Evolutionary conservation across 2,113 vertebrate genomes (phyloP).

Genomic region (Salminus brasiliensis): DNA sequence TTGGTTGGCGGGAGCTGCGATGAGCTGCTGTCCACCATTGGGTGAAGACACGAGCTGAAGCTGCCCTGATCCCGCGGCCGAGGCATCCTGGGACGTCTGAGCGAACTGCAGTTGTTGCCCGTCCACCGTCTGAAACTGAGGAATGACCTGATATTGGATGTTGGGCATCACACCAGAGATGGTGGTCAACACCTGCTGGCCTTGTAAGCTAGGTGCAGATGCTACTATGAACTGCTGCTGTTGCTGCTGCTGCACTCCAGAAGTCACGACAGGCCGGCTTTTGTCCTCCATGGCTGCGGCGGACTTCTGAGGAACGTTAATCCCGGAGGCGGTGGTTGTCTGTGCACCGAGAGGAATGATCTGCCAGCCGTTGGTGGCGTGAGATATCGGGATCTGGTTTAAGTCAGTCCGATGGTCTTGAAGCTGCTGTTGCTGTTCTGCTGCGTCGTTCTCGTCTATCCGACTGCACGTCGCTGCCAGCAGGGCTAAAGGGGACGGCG

Average conservation of each 20-base stretch:
- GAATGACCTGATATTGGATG: slow-evolving; percentile 97
- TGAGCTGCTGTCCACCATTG: slow-evolving; percentile 85
- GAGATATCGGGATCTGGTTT: slow-evolving; percentile 83
- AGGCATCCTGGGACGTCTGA: slow-evolving; percentile 84
- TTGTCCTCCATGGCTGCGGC: slow-evolving; percentile 68
- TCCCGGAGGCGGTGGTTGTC: slow-evolving; percentile 66
- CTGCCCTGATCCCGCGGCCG: slow-evolving; percentile 77
- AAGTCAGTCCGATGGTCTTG: slow-evolving; percentile 83
- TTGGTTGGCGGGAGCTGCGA: slow-evolving; percentile 80
- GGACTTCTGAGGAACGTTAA: slow-evolving; percentile 74
- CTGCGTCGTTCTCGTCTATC: slow-evolving; percentile 88
- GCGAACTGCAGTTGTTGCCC: slow-evolving; percentile 92
- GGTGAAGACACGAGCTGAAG: slow-evolving; percentile 87
- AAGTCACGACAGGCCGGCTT: slow-evolving; percentile 79
- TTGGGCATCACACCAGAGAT: slow-evolving; percentile 89
- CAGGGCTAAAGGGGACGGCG: slow-evolving; percentile 91
- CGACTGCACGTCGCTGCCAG: slow-evolving; percentile 96
- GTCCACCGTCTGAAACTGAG: slow-evolving; percentile 94
- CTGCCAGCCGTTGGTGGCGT: slow-evolving; percentile 91
- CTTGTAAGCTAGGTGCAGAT: slow-evolving; percentile 81
- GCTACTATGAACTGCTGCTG: slow-evolving; percentile 87
- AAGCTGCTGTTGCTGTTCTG: slow-evolving; percentile 65
- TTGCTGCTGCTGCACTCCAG: slow-evolving; percentile 63
- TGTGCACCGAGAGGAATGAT: slow-evolving; percentile 81
- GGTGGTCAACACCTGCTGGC: slow-evolving; percentile 89